A percentile compares a stretch with the other conserved stretches of the same genome.
Evolutionary conservation across 1,140 invertebrate species (phyloP).

Genomic region (Pentalonia nigronervosa): DNA sequence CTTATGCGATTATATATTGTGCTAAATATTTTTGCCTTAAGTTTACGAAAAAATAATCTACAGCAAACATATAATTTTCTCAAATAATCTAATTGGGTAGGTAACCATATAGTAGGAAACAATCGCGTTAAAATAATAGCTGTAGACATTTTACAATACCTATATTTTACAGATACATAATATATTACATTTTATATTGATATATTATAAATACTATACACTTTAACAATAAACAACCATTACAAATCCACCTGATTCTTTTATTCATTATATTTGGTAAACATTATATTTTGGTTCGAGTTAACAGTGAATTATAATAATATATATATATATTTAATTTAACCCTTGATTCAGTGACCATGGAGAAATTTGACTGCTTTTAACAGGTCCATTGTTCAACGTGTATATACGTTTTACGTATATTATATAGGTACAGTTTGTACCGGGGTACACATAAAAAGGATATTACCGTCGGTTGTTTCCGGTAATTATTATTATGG

Average conservation of each 20-base stretch:
- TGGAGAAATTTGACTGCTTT: conserved; percentile 46
- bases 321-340: conserved; percentile 10
- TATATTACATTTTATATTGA: background rate
- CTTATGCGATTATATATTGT: background rate
- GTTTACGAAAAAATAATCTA: background rate
- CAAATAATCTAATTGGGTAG: background rate
- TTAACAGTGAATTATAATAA: background rate
- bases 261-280: background rate
- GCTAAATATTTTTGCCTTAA: background rate
- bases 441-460: conserved; percentile 36
- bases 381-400: conserved; percentile 53
- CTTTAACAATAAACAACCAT: background rate
- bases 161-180: background rate
- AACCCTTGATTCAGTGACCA: conserved; percentile 53
- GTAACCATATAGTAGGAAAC: background rate
- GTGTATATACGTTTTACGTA: background rate
- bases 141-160: background rate
- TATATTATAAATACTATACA: background rate
- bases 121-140: background rate
- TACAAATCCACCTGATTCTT: background rate
- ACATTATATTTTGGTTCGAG: background rate
- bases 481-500: conserved; percentile 55
- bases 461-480: conserved; percentile 57
- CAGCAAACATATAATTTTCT: background rate
- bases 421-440: background rate